Evolutionary conservation across 2,797 vertebrate genomes (phyloP), one percentile per base, ranked within the genome.

Genomic region (Capromys pilorides): DNA sequence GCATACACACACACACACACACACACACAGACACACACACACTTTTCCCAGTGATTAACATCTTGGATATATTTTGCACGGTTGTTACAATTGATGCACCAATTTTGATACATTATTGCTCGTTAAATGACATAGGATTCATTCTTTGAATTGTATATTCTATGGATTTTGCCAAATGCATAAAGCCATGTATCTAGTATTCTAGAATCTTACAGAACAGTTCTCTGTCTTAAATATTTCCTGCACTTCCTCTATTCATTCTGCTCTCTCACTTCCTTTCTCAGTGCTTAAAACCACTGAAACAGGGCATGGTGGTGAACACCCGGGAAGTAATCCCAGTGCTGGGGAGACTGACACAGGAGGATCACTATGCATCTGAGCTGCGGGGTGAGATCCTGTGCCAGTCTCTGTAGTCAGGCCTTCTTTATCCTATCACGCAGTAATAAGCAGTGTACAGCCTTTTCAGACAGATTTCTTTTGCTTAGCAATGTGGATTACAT

Each of bases 401-500:
- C 82, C 61, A n/a, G 19, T 45, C 33, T 94, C 86, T 64, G 19
- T 7, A 66, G n/a, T 49, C 59, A 39, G 6, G 12, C 14, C 78
- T 90, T 51, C 75, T 67, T 67, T 7, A 2, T 41, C 41, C 62
- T 59, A 6, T 61, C 67, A 79, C 77, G 67, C 5, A 73, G 67
- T 13, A 49, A 41, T 51, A 73, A 86, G 64, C 45, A 54, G 21
- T 33, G 21, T 36, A 0, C 3, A 82, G 84, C 21, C 80, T 82
- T 87, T 85, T 86, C 75, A 95, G 36, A 83, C 45, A 31, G 33
- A 57, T 39, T 81, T 92, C 61, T 89, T 90, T 78, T 54, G 57
- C 51, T 67, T 51, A 89, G 62, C 21, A 66, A 85, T 22, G 71
- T n/a, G 18, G n/a, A 92, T 45, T 85, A 86, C 64, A 36, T 12